phyloP scores from a whole-genome alignment of 2,113 vertebrate genomes.

The Ursus arctos region DNA sequence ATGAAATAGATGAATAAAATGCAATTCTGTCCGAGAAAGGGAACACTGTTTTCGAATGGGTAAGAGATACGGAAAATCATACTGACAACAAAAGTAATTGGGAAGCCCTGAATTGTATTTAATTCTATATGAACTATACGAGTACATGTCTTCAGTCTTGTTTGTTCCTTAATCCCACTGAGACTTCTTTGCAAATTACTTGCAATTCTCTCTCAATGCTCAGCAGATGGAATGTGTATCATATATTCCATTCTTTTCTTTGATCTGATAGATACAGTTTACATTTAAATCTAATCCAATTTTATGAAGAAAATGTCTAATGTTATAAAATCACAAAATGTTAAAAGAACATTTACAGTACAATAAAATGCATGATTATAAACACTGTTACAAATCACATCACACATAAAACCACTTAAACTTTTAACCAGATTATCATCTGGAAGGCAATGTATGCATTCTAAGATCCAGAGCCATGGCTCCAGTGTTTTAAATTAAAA shows the following conservation, averaged over 20 bases:
- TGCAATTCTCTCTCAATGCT: neutral
- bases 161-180: neutral
- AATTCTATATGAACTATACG: neutral
- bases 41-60: neutral
- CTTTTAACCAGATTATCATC: constrained; percentile 67
- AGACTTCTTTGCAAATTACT: neutral
- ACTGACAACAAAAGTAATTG: neutral
- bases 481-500: constrained; percentile 57
- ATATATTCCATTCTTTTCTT: constrained; percentile 49
- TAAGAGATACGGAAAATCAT: neutral
- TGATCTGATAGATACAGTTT: constrained; percentile 72
- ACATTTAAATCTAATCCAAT: constrained; percentile 68
- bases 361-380: constrained; percentile 76
- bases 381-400: constrained; percentile 55
- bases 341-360: constrained; percentile 68
- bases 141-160: neutral
- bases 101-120: neutral
- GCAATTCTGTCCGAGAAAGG: neutral
- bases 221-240: constrained; percentile 67
- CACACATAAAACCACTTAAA: constrained; percentile 58
- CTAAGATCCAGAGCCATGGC: neutral
- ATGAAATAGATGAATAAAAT: neutral
- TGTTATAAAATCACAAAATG: constrained; percentile 44
- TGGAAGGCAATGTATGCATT: constrained; percentile 19
- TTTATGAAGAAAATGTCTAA: constrained; percentile 66